These are phyloP conservation scores for Chaitophorus viminalis DNA, from an alignment of 2,888 invertebrate genomes.

Conservation along the genomic window DNA sequence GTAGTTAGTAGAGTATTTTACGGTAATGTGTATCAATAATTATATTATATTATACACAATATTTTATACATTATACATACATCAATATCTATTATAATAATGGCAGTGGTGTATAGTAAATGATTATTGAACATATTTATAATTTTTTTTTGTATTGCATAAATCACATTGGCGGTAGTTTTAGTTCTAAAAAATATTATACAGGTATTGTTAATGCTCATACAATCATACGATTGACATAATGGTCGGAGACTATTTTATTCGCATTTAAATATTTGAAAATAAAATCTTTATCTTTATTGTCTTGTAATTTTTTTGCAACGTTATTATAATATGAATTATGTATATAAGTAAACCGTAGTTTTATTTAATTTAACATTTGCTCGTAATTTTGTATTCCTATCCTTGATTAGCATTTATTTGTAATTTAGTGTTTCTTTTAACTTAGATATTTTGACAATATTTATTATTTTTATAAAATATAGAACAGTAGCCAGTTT, in stretches of 20 bases:
- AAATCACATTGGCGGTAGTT: neutral
- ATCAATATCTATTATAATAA: neutral
- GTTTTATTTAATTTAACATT: neutral
- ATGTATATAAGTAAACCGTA: neutral
- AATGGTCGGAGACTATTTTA: neutral
- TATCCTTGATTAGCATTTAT: neutral
- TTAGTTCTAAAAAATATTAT: neutral
- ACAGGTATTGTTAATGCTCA: neutral
- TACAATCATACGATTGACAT: neutral
- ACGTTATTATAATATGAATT: neutral
- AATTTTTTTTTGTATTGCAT: neutral
- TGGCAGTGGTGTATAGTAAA: neutral
- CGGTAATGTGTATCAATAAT: neutral
- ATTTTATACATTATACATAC: too few species aligned
- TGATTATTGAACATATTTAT: conserved; percentile 2
- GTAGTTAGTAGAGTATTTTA: neutral
- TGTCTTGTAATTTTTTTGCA: neutral
- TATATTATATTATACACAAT: too few species aligned
- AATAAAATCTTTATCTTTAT: neutral
- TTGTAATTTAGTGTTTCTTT: neutral
- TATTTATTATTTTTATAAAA: neutral
- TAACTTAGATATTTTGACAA: neutral
- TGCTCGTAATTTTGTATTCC: neutral
- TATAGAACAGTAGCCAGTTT: neutral
- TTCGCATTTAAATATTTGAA: neutral